Conservation (phyloP, 2,113 vertebrate species). For the Camarhynchus parvulus region DNA sequence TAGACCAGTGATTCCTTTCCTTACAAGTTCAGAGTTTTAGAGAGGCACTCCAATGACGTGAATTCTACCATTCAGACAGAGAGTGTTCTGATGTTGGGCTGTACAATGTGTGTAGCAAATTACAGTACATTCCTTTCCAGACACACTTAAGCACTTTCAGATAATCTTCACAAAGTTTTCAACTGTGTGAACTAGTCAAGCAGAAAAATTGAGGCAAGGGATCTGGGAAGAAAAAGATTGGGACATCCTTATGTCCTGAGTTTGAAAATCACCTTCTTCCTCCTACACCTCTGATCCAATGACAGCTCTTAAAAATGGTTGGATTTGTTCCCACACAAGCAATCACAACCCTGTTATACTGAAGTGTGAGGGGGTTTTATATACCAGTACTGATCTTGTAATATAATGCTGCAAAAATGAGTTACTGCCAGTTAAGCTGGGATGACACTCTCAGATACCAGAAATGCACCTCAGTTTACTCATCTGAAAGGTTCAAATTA, state of each 20-base stretch:
- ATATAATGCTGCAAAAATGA: background rate
- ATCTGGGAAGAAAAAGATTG: background rate
- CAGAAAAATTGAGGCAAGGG: background rate
- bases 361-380: background rate
- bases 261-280: background rate
- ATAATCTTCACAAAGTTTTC: background rate
- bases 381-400: background rate
- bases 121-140: background rate
- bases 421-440: background rate
- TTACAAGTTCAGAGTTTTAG: background rate
- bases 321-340: background rate
- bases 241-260: background rate
- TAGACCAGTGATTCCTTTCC: background rate
- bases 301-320: background rate
- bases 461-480: background rate
- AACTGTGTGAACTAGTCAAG: background rate
- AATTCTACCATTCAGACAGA: background rate
- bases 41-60: accelerated
- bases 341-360: background rate
- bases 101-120: background rate
- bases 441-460: background rate
- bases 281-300: background rate
- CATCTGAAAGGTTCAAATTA: background rate
- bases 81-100: background rate
- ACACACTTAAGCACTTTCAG: background rate